Conservation (phyloP, 92 coral and sea anemone species). For the Heteractis magnifica region DNA sequence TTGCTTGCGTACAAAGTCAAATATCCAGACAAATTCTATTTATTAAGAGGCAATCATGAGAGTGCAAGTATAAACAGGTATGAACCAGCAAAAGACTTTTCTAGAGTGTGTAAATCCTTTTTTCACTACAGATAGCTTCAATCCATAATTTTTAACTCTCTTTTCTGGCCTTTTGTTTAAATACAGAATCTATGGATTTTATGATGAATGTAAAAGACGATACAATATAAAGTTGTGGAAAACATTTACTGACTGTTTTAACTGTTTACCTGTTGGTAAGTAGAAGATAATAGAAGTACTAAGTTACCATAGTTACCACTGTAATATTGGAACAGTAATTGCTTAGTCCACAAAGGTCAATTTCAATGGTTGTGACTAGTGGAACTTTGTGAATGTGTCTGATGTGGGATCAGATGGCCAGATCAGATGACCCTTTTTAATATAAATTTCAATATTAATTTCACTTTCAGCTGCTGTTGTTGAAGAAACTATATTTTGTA, state of each 20-base stretch:
- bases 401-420: too few relatives aligned
- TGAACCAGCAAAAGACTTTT: background rate
- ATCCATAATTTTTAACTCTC: background rate
- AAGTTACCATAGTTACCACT: background rate
- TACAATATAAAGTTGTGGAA: constrained; percentile 88
- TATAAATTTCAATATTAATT: background rate
- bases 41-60: constrained; percentile 81
- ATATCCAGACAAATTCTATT: constrained; percentile 68
- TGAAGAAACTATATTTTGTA: constrained; percentile 71
- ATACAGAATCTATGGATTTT: constrained; percentile 79
- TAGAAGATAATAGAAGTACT: background rate
- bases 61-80: constrained; percentile 85
- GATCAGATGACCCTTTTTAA: too few relatives aligned
- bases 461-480: constrained; percentile 67
- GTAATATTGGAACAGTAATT: background rate
- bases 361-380: too few relatives aligned
- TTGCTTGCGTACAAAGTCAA: constrained; percentile 77
- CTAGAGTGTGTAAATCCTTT: background rate
- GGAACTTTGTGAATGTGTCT: too few relatives aligned
- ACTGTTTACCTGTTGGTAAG: constrained; percentile 79
- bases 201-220: constrained; percentile 88
- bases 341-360: too few relatives aligned
- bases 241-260: constrained; percentile 82
- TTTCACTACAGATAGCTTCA: background rate
- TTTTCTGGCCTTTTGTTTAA: background rate